Evolutionary conservation across 2,888 invertebrate species (phyloP), one percentile per base, ranked within the genome.

Genomic region (Minunthozetes semirufus): DNA sequence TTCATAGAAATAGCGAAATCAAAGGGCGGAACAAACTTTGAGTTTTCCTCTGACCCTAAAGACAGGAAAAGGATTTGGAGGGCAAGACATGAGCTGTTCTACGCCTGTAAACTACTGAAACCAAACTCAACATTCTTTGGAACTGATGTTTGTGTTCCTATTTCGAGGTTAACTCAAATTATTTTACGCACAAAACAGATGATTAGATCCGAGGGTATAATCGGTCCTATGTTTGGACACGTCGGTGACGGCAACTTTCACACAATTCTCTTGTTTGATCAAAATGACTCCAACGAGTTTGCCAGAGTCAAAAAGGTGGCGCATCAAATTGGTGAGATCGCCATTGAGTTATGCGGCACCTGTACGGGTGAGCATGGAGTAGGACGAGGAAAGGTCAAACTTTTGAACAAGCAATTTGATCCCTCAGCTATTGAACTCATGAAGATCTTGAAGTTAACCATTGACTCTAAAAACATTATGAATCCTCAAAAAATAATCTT

Each of bases 161-260:
- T 86, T 17, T 84, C 85, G 1, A 81, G 82, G 25, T 80, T 86
- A 25, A 82, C 85, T 1, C 82, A 84, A 72, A 81, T 85, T 8
- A 81, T 86, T 19, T 78, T 81, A 0, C 19, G 56, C 5, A 22
- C 56, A 19, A 11, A 68, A 74, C 80, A 74, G 84, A 83, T 19
- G 78, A 81, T 86, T 50, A 78, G 80, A 48, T 78, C 81, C n/a
- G 76, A 79, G 17, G 78, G 80, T 13, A 17, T 82, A 4, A 76
- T 77, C 84, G 85, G 83, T 75, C 82, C 85, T 0, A 83, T 86
- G 42, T 82, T 86, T 2, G 86, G 86, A 2, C 86, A 86, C 80
- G 85, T 86, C 50, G 86, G 86, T 1, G 86, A 86, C 81, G 86
- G 86, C 0, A 86, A 86, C 80, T 86, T 86, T 80, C 86, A 86